These are phyloP conservation scores for Aptenodytes forsteri DNA, from an alignment of 2,113 vertebrate species.

Conservation along the genomic window DNA sequence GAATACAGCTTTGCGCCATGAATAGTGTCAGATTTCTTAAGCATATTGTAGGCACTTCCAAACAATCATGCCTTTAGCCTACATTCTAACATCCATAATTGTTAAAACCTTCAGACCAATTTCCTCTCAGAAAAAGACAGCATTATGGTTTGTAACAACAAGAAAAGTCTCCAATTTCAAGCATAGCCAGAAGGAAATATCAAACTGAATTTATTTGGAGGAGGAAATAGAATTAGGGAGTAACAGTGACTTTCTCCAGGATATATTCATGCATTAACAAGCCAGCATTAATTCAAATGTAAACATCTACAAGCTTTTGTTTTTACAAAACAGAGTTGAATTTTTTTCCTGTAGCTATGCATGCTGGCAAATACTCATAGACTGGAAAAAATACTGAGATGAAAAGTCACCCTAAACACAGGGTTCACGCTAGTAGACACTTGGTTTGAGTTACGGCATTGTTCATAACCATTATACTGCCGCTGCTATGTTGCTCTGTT, in stretches of 20 bases:
- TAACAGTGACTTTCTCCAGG: slow-evolving; percentile 31
- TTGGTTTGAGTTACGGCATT: background rate
- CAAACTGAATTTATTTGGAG: slow-evolving; percentile 37
- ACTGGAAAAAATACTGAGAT: background rate
- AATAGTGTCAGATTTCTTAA: slow-evolving; percentile 37
- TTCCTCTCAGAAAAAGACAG: slow-evolving; percentile 28
- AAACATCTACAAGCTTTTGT: slow-evolving; percentile 49
- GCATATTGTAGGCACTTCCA: background rate
- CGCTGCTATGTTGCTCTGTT: background rate
- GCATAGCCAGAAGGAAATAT: slow-evolving; percentile 17
- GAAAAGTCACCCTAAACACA: background rate
- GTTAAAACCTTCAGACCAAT: slow-evolving; percentile 34
- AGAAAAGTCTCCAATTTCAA: slow-evolving; percentile 41
- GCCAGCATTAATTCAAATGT: slow-evolving; percentile 23
- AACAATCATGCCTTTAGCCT: slow-evolving; percentile 19
- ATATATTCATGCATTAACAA: slow-evolving; percentile 35
- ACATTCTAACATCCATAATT: slow-evolving; percentile 10
- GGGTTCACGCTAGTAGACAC: background rate
- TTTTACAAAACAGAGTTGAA: background rate
- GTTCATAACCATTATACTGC: background rate
- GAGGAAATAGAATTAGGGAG: slow-evolving; percentile 49
- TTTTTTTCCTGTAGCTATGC: background rate
- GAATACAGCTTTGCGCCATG: background rate
- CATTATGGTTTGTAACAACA: slow-evolving; percentile 24
- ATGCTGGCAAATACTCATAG: background rate